Evolutionary conservation across 2,888 invertebrate species (phyloP).

Genomic region (Adelphocoris suturalis): DNA sequence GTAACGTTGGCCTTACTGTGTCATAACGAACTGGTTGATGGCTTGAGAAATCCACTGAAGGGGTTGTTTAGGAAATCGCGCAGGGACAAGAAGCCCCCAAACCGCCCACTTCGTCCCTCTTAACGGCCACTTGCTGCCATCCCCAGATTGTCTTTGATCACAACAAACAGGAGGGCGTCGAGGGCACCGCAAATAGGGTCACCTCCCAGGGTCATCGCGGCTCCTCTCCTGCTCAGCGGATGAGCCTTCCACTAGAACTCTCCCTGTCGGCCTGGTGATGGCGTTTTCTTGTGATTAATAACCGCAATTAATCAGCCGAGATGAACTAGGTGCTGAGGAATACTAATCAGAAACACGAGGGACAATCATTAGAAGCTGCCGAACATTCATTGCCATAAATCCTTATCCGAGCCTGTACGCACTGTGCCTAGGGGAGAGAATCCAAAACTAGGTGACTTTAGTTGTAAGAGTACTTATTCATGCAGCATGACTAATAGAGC

Average conservation of each 20-base stretch:
- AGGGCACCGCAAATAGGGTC: constrained; percentile 52
- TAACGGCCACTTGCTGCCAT: constrained; percentile 57
- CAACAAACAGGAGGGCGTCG: constrained; percentile 47
- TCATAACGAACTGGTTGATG: no score
- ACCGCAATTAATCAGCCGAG: neutral
- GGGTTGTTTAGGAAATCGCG: neutral
- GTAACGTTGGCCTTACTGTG: no score
- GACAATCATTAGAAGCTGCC: neutral
- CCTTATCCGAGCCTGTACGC: no score
- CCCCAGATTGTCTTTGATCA: constrained; percentile 59
- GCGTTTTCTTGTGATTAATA: neutral
- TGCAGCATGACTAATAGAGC: no score
- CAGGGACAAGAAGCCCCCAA: neutral
- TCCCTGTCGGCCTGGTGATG: neutral
- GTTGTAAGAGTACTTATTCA: no score
- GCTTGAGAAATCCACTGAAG: no score
- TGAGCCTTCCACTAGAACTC: neutral
- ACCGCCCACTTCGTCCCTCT: constrained; percentile 33
- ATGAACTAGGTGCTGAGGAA: neutral
- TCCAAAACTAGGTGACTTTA: no score
- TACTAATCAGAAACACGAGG: neutral
- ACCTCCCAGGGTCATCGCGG: constrained; percentile 9
- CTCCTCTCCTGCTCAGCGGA: neutral
- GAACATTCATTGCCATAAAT: neutral
- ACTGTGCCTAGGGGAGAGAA: no score